These are phyloP conservation scores for Coelopa pilipes DNA, from an alignment of 2,888 invertebrate species.

Conservation along the genomic window DNA sequence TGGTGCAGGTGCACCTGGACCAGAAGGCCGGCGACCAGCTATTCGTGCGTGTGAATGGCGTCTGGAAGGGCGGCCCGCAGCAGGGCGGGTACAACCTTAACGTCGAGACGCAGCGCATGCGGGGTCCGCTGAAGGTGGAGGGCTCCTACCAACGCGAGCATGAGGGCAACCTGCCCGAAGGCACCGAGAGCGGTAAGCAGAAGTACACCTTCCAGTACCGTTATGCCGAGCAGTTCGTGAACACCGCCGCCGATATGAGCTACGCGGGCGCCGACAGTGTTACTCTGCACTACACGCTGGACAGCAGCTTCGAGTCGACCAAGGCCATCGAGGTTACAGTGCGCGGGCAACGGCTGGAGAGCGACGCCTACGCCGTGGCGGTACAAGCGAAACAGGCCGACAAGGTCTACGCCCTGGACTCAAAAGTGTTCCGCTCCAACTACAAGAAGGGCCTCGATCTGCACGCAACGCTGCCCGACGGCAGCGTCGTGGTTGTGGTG, in stretches of 20 bases:
- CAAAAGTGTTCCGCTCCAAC: constrained; percentile 69
- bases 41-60: constrained; percentile 48
- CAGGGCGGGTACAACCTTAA: constrained; percentile 55
- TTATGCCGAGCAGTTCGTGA: constrained; percentile 64
- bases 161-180: constrained; percentile 49
- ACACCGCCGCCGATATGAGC: constrained; percentile 59
- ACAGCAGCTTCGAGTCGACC: constrained; percentile 68
- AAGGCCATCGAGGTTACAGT: constrained; percentile 69
- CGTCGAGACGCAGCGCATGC: constrained; percentile 48
- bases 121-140: constrained; percentile 53
- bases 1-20: constrained; percentile 49
- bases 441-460: constrained; percentile 71
- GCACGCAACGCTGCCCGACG: constrained; percentile 70
- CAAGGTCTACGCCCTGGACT: constrained; percentile 71
- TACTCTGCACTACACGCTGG: constrained; percentile 66
- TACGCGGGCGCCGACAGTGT: constrained; percentile 64
- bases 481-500: constrained; percentile 54
- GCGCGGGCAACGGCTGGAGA: constrained; percentile 55
- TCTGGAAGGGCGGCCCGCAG: constrained; percentile 50
- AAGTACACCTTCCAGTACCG: constrained; percentile 49
- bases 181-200: constrained; percentile 46
- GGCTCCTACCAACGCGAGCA: constrained; percentile 53
- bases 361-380: constrained; percentile 64
- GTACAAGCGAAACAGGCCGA: constrained; percentile 70
- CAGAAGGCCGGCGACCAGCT: constrained; percentile 51